A percentile compares a stretch with the other conserved stretches of the same genome.
phyloP scores from a whole-genome alignment of 2,888 invertebrate genomes.

The Zaprionus obscuricornis region DNA sequence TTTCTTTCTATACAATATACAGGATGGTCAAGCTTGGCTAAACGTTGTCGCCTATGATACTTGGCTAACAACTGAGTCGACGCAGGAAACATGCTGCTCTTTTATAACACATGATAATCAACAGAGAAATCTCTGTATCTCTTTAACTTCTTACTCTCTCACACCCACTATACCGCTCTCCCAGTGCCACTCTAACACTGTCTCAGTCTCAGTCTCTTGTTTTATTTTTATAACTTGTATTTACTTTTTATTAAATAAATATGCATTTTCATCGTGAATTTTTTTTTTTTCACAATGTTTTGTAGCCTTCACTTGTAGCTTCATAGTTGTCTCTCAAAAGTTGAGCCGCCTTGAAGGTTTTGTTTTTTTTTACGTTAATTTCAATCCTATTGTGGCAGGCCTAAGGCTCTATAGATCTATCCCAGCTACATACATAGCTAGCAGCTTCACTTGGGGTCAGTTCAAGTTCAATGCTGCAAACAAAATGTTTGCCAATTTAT shows the following conservation, averaged over 20 bases:
- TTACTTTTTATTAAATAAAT: constrained; percentile 46
- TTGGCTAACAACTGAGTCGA: constrained; percentile 23
- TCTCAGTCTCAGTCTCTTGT: constrained; percentile 1
- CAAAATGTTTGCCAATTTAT: constrained; percentile 56
- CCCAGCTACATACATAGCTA: constrained; percentile 17
- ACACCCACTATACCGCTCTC: background rate
- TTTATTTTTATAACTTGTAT: background rate
- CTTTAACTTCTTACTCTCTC: background rate
- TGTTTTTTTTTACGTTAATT: constrained; percentile 4
- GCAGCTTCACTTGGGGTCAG: constrained; percentile 1
- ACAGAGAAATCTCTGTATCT: background rate
- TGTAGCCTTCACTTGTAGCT: background rate
- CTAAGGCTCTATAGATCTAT: background rate
- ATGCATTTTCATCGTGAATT: constrained; percentile 54
- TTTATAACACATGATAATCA: no score
- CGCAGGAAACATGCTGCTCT: constrained; percentile 3
- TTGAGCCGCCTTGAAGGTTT: constrained; percentile 30
- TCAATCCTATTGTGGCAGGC: background rate
- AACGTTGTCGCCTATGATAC: constrained; percentile 34
- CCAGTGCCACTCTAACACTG: constrained; percentile 4
- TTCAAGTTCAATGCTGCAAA: constrained; percentile 58
- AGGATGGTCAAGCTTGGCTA: constrained; percentile 23
- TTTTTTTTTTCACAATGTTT: constrained; percentile 8
- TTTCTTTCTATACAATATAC: no score
- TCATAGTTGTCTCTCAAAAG: background rate